Base-by-base conservation (phyloP, 1,140 invertebrate species). In the Trinorchestia longiramus region DNA sequence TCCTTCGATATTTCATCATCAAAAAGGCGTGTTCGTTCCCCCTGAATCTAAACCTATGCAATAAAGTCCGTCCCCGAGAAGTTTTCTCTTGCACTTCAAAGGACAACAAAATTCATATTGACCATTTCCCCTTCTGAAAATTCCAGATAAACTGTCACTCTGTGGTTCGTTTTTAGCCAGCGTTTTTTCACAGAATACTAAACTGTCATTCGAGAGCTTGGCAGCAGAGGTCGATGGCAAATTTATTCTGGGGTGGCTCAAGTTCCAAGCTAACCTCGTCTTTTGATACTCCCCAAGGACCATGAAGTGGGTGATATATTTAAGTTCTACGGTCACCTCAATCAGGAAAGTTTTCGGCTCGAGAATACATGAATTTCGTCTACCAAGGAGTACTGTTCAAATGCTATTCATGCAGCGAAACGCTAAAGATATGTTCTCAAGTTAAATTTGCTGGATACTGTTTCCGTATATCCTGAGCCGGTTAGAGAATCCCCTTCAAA, bases 131-230 rank as follows among this genome's bases (percentile, higher is more conserved):
- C 62, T 77, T 77, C 28, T 77, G 62, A 77, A 77, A 77, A 77
- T 77, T 77, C 62, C 62, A 77, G 62, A 77, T 77, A 77, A 77
- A 77, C 62, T 77, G 62, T 77, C 62, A 77, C 62, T 77, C 62
- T 19, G 28, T 1, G 62, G 62, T 77, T 77, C 15, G 11, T 77
- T 77, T 77, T 77, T 77, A 23, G 62, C 1, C 36, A 11, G 62
- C 1, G 1, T 15, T 77, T 77, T 77, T 77, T 77, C 62, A 4
- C 88, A 17, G 88, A 90, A 41, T 90, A 90, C 43, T 90, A 42
- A 42, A 90, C 41, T 90, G 88, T 90, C 88, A 90, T 90, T 90
- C 88, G 43, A 41, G 88, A 90, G 88, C 43, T 41, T 90, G 88
- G 41, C 4, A 11, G n/a, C 41, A 41, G 43, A 41, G 88, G 8